Conservation (phyloP, 2,797 vertebrate genomes). For the Numenius phaeopus region DNA sequence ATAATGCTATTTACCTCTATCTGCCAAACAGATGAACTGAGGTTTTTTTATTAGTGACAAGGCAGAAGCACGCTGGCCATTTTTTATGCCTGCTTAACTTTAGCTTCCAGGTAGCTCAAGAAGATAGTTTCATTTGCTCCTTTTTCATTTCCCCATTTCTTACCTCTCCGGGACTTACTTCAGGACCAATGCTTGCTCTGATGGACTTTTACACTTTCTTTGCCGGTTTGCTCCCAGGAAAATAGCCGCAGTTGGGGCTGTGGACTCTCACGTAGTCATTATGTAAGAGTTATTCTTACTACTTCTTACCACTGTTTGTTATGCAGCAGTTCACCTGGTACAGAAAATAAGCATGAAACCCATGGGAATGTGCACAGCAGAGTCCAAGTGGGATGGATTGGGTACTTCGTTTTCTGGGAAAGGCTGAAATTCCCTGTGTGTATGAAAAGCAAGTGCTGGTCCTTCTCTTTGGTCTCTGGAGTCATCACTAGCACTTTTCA, state of each 20-base stretch:
- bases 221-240: not conserved
- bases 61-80: not conserved
- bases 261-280: not conserved
- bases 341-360: not conserved
- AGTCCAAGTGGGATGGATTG: not conserved
- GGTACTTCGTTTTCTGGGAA: not conserved
- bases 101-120: conserved; percentile 42
- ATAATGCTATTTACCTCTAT: not conserved
- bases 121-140: not conserved
- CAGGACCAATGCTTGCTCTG: not conserved
- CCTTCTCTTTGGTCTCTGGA: not conserved
- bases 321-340: not conserved
- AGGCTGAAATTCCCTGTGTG: not conserved
- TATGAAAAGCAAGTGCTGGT: not conserved
- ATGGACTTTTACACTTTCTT: not conserved
- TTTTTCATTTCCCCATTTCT: not conserved
- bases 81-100: not conserved
- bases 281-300: not conserved
- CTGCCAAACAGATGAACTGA: not conserved
- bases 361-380: not conserved
- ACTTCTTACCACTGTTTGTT: not conserved
- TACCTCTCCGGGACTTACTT: not conserved
- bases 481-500: not conserved
- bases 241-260: not conserved
- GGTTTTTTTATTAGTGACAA: not conserved